Conservation (phyloP, 2,888 invertebrate species). For the Meandrusa payeni region DNA sequence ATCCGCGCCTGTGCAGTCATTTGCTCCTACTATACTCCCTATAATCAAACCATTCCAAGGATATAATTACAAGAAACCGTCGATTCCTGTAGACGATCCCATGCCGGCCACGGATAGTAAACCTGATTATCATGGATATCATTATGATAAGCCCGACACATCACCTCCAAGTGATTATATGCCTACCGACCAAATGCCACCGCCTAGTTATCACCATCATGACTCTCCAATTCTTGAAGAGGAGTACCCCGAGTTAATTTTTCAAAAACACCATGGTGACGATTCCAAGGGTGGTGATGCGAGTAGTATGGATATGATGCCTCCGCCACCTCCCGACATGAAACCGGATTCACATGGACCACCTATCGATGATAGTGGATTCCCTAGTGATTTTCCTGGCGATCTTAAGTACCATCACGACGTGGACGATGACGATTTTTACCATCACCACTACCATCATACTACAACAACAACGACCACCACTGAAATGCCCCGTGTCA, state of each 20-base stretch:
- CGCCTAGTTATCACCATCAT: conserved; percentile 37
- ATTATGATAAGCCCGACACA: conserved; percentile 48
- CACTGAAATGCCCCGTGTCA: conserved; percentile 79
- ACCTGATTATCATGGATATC: conserved; percentile 47
- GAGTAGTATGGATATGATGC: conserved; percentile 56
- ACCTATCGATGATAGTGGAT: conserved; percentile 40
- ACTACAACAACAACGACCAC: conserved; percentile 65
- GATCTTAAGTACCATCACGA: conserved; percentile 65
- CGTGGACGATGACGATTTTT: conserved; percentile 55
- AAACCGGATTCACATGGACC: conserved; percentile 43
- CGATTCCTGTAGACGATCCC: conserved; percentile 42
- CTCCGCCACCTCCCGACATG: conserved; percentile 45
- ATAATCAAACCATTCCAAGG: conserved; percentile 51
- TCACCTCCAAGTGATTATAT: conserved; percentile 28
- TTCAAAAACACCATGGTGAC: conserved; percentile 47
- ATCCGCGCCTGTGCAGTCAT: conserved; percentile 39
- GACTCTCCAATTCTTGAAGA: conserved; percentile 38
- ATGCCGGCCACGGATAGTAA: conserved; percentile 37
- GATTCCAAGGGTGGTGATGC: conserved; percentile 42
- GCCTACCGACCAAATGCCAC: conserved; percentile 2
- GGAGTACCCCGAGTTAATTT: conserved; percentile 62
- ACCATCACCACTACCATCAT: conserved; percentile 59
- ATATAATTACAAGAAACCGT: conserved; percentile 65
- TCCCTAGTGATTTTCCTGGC: conserved; percentile 69
- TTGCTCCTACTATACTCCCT: conserved; percentile 53